phyloP scores from a whole-genome alignment of 2,113 vertebrate genomes.

The Corythaeola cristata region DNA sequence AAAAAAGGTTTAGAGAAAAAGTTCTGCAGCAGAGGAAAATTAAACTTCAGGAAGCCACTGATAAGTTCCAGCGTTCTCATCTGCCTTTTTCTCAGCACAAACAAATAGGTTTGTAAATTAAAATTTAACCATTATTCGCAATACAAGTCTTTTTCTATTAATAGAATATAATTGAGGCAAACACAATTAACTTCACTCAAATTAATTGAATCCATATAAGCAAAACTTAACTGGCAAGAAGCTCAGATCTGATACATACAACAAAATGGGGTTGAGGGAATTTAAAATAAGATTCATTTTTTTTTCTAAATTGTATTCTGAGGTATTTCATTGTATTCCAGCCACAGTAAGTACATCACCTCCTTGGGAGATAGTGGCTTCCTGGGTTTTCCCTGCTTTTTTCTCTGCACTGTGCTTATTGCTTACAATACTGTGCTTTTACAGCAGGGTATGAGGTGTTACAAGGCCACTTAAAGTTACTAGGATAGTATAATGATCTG shows the following conservation, averaged over 20 bases:
- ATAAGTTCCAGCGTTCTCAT: slow-evolving; percentile 86
- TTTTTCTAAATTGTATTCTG: not conserved
- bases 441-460: not conserved
- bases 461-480: not conserved
- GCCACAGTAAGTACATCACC: not conserved
- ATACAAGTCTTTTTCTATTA: not conserved
- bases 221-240: not conserved
- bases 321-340: not conserved
- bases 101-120: slow-evolving; percentile 74
- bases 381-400: not conserved
- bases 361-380: not conserved
- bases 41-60: slow-evolving; percentile 86
- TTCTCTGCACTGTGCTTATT: not conserved
- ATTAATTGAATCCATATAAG: not conserved
- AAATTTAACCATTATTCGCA: not conserved
- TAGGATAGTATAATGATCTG: not conserved
- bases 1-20: slow-evolving; percentile 81
- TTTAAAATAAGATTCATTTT: not conserved
- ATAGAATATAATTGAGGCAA: not conserved
- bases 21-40: slow-evolving; percentile 86
- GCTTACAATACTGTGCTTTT: not conserved
- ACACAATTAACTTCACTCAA: not conserved
- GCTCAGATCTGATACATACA: not conserved
- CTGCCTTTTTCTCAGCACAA: slow-evolving; percentile 78
- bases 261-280: not conserved